Percentiles rank a stretch among this genome's conserved stretches.
Evolutionary conservation across 1,140 invertebrate genomes (phyloP).

Genomic region (Magallana angulata): DNA sequence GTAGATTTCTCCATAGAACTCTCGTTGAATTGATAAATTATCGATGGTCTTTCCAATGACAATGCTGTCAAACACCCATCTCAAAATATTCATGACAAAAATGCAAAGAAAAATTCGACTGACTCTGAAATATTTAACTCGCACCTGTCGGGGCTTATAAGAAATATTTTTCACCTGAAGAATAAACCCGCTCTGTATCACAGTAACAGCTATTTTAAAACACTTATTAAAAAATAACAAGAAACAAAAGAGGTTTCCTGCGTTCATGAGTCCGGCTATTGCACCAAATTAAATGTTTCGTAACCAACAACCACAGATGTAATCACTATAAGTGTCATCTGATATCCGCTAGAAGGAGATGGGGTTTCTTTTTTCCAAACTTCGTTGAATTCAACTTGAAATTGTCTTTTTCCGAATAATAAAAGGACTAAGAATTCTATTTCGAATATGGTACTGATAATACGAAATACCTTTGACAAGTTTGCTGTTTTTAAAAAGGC

Average conservation of each 20-base stretch:
- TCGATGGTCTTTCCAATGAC: background rate
- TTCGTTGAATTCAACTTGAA: background rate
- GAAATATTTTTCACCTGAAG: background rate
- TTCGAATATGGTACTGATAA: background rate
- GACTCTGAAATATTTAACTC: background rate
- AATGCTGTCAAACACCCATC: background rate
- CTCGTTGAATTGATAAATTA: background rate
- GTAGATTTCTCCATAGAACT: background rate
- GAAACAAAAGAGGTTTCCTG: background rate
- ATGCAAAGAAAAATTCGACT: background rate
- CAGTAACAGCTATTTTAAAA: background rate
- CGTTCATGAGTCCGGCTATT: background rate
- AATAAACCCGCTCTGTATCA: background rate
- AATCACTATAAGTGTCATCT: background rate
- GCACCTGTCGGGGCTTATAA: background rate
- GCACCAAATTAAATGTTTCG: constrained; percentile 2
- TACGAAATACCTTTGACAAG: background rate
- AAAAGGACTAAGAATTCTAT: background rate
- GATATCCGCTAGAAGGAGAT: background rate
- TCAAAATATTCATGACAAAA: background rate
- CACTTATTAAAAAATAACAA: background rate
- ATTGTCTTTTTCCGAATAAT: background rate
- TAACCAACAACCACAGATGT: background rate
- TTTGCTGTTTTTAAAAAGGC: background rate
- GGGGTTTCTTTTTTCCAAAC: background rate